These are phyloP conservation scores for Poeciliopsis paucimaculata DNA, from an alignment of 2,797 vertebrate species.

Conservation along the genomic window DNA sequence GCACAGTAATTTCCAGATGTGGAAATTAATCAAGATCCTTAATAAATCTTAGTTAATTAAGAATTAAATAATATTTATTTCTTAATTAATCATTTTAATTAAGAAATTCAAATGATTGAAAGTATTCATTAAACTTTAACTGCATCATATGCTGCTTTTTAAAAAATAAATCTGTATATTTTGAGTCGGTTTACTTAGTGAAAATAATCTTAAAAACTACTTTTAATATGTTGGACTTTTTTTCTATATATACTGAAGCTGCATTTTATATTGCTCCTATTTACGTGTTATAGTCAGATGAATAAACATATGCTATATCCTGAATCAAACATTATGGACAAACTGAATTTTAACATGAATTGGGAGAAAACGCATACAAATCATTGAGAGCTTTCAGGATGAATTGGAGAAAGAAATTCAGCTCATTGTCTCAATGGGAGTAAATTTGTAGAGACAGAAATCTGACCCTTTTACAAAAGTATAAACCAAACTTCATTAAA, in stretches of 20 bases:
- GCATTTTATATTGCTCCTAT: neutral
- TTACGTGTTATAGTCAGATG: neutral
- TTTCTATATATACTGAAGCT: neutral
- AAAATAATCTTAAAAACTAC: neutral
- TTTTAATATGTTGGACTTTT: neutral
- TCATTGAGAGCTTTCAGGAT: neutral
- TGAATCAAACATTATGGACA: neutral
- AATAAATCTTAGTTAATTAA: too few species aligned
- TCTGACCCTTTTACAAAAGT: neutral
- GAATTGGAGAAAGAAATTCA: neutral
- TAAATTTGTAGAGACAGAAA: neutral
- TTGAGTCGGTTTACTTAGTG: neutral
- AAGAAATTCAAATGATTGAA: neutral
- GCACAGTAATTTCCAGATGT: too few species aligned
- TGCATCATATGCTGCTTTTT: neutral
- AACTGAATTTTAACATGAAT: neutral
- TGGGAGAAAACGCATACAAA: neutral
- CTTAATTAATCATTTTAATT: neutral
- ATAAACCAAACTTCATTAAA: neutral
- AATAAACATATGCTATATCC: neutral
- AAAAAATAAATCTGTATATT: neutral
- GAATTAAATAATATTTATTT: too few species aligned
- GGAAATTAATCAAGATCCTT: too few species aligned
- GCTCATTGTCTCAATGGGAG: neutral
- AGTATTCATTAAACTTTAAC: neutral